Conservation (phyloP, 2,888 invertebrate species). For the Sinopyrophorus schimmeli region DNA sequence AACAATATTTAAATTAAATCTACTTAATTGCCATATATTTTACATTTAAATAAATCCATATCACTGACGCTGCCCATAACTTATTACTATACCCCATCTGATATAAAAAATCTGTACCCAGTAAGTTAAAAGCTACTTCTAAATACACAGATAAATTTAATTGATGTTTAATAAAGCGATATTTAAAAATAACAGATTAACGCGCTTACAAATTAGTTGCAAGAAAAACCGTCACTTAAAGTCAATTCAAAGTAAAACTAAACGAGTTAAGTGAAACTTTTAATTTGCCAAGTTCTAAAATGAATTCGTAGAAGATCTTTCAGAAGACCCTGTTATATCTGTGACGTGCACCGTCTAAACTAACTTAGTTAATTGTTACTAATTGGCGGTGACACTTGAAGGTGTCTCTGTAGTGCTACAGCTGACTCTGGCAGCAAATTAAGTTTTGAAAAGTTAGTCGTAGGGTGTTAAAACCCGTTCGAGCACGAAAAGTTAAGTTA, state of each 20-base stretch:
- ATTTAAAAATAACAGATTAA: too few species aligned
- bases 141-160: too few species aligned
- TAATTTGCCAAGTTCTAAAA: constrained; percentile 31
- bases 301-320: constrained; percentile 28
- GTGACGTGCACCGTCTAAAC: constrained; percentile 37
- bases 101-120: too few species aligned
- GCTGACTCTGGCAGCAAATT: constrained; percentile 46
- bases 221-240: too few species aligned
- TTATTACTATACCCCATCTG: too few species aligned
- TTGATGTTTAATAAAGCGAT: too few species aligned
- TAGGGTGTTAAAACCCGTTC: constrained; percentile 28
- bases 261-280: constrained; percentile 22
- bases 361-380: constrained; percentile 51
- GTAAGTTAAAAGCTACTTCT: too few species aligned
- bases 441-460: constrained; percentile 47
- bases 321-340: constrained; percentile 22
- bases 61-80: too few species aligned
- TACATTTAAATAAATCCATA: too few species aligned
- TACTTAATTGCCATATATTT: too few species aligned
- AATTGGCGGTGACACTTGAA: constrained; percentile 51
- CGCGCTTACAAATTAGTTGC: too few species aligned
- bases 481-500: constrained; percentile 25
- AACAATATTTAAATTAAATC: too few species aligned
- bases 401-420: constrained; percentile 44
- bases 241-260: not conserved